Base-by-base conservation (phyloP, 2,113 vertebrate genomes). In the Leucosticte australis region DNA sequence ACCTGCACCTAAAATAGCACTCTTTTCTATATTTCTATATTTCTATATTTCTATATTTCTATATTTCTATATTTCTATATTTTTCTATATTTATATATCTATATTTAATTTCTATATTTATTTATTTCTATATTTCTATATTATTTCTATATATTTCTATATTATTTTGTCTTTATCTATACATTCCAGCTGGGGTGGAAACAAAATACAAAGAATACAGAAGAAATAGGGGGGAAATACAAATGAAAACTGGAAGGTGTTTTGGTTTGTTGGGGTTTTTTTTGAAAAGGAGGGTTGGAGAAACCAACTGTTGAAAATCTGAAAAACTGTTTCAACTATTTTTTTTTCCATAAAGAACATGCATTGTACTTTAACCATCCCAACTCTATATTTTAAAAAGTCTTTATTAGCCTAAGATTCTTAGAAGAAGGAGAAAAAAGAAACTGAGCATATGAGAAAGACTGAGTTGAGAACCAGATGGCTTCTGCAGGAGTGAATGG, bases 401-500 rank as follows among this genome's bases (percentile, higher is more conserved):
- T 21, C 46, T 82, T 71, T 76, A 57, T 71, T 46, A 31, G 35
- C 39, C 73, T 53, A 22, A 87, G 65, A 31, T 53, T 93, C 10
- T 49, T 41, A 88, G 37, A 85, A 77, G 44, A 30, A 71, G 17
- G 16, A 76, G 47, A 57, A 83, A 79, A 56, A 68, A 55, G 53
- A 94, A 83, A 49, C 31, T 0, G 2, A 76, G 70, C 17, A 59
- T 35, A 14, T 42, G 78, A 94, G 82, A 85, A 90, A 83, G 57
- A 31, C 23, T 77, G 44, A 24, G 70, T 31, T 95, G 84, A 79
- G 86, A 94, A 71, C 53, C 95, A 96, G 94, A 96, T 97, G 93
- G 89, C 71, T 97, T 95, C 78, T 89, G 78, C 81, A 91, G 39
- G 27, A 95, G 57, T 82, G 89, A 96, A 95, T 94, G 94, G 78